These are phyloP conservation scores for Ceuthmochares aereus DNA, from an alignment of 2,113 vertebrate genomes.

Conservation along the genomic window DNA sequence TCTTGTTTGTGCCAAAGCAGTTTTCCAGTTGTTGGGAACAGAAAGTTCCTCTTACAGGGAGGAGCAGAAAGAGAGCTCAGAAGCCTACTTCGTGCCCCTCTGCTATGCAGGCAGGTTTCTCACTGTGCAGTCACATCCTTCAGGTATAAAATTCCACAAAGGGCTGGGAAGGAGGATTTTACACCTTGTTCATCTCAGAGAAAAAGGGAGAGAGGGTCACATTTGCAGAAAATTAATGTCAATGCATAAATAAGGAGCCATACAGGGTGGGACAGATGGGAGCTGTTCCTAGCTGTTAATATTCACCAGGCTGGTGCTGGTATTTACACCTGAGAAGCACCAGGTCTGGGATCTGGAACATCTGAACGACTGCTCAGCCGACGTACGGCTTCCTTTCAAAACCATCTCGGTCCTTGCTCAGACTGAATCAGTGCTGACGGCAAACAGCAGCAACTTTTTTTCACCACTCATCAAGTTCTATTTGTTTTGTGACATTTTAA, in stretches of 20 bases:
- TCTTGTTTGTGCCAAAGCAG: slow-evolving; percentile 48
- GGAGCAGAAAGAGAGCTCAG: not conserved
- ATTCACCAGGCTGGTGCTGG: not conserved
- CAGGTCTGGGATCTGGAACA: not conserved
- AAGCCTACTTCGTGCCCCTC: not conserved
- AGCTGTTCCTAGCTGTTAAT: not conserved
- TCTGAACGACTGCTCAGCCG: not conserved
- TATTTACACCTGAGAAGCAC: not conserved
- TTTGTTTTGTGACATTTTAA: not conserved
- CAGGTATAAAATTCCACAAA: fast-evolving
- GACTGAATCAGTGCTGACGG: not conserved
- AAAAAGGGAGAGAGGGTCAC: not conserved
- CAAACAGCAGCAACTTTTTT: not conserved
- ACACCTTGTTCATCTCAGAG: not conserved
- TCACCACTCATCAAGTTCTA: not conserved
- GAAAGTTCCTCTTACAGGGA: not conserved
- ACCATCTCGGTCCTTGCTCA: not conserved
- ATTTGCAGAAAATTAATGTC: not conserved
- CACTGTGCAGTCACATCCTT: fast-evolving
- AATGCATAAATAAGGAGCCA: not conserved
- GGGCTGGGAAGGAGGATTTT: not conserved
- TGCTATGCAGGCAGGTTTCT: not conserved
- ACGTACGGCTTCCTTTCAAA: fast-evolving
- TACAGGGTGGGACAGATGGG: not conserved
- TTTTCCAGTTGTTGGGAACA: slow-evolving; percentile 47